Evolutionary conservation across 2,797 vertebrate genomes (phyloP).

Genomic region (Sebastes matsubarae): DNA sequence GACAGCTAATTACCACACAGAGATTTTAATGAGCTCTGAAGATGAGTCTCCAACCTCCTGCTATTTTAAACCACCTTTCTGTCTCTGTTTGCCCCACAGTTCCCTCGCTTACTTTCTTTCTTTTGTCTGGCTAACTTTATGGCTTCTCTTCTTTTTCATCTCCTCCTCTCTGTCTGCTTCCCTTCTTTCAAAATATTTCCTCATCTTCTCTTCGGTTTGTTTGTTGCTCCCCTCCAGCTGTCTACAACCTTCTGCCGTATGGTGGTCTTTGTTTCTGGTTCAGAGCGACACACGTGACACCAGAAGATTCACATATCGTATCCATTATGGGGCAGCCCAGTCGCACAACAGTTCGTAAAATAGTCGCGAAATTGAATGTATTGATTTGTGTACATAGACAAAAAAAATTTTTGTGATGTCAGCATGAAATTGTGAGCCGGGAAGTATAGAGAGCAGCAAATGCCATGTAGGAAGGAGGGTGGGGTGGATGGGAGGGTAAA

Average conservation of each 20-base stretch:
- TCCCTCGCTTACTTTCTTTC: neutral
- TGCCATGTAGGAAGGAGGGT: too few relatives aligned
- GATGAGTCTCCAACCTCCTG: constrained; percentile 69
- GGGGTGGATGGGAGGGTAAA: too few relatives aligned
- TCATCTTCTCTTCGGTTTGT: constrained; percentile 19
- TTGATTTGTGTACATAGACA: too few relatives aligned
- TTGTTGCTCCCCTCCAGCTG: constrained; percentile 22
- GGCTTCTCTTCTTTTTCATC: neutral
- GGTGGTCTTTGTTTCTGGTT: too few relatives aligned
- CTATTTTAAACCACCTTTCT: constrained; percentile 71
- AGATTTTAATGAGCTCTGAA: constrained; percentile 74
- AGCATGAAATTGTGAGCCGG: too few relatives aligned
- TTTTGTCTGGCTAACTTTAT: neutral
- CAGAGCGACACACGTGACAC: too few relatives aligned
- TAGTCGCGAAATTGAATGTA: too few relatives aligned
- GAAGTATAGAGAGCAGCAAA: too few relatives aligned
- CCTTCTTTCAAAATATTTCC: constrained; percentile 38
- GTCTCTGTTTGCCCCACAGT: constrained; percentile 34
- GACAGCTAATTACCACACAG: constrained; percentile 71
- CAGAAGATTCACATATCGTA: too few relatives aligned
- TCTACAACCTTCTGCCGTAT: neutral
- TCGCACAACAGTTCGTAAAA: too few relatives aligned
- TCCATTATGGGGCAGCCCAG: too few relatives aligned
- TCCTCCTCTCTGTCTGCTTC: neutral
- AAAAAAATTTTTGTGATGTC: too few relatives aligned